Evolutionary conservation across 92 coral and sea anemone genomes (phyloP).

Genomic region (Bergia puertoricense): DNA sequence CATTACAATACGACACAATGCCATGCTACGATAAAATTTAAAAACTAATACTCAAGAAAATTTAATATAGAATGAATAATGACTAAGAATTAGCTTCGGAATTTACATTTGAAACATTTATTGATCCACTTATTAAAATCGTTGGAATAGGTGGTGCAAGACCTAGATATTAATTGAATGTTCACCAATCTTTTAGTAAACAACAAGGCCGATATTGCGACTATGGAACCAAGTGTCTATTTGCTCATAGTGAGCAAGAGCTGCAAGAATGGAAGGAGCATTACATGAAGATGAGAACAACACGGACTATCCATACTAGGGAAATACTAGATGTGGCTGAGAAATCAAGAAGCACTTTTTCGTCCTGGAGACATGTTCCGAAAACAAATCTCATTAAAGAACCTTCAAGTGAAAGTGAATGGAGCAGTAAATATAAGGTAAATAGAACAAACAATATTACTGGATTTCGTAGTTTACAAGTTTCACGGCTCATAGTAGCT

Average conservation of each 20-base stretch:
- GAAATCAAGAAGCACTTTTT: background rate
- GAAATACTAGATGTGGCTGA: background rate
- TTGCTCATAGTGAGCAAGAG: slow-evolving; percentile 69
- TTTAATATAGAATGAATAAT: too few relatives aligned
- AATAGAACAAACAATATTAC: background rate
- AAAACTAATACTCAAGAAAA: too few relatives aligned
- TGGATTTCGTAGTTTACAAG: background rate
- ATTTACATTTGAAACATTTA: too few relatives aligned
- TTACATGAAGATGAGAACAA: slow-evolving; percentile 15
- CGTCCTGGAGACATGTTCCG: background rate
- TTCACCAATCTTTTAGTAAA: background rate
- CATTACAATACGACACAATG: too few relatives aligned
- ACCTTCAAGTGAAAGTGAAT: background rate
- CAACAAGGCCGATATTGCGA: slow-evolving; percentile 43
- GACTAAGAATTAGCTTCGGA: too few relatives aligned
- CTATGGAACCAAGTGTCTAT: slow-evolving; percentile 65
- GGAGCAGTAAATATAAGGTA: slow-evolving; percentile 16
- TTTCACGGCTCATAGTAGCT: too few relatives aligned
- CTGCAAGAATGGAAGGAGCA: slow-evolving; percentile 57
- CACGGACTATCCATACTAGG: background rate
- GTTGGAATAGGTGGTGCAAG: too few relatives aligned
- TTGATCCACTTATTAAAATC: too few relatives aligned
- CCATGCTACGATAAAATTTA: too few relatives aligned
- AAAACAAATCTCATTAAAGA: background rate
- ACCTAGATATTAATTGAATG: background rate